A percentile compares a stretch with the other conserved stretches of the same genome.
phyloP scores from a whole-genome alignment of 1,140 invertebrate species.

The Mya arenaria region DNA sequence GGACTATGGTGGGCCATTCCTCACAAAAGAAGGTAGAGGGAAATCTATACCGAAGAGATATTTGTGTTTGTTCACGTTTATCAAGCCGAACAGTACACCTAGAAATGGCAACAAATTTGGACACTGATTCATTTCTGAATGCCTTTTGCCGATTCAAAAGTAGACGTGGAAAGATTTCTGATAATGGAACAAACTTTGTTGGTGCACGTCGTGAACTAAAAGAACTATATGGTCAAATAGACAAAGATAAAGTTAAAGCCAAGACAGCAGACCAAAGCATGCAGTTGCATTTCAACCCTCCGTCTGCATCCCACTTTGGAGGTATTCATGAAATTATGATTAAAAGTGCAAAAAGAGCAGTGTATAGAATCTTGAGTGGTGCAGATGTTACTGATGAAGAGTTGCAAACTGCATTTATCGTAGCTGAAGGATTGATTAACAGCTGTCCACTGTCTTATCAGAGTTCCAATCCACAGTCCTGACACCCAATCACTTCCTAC shows the following conservation, averaged over 20 bases:
- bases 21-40: conserved; percentile 13
- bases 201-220: conserved; percentile 14
- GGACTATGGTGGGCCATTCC: conserved; percentile 52
- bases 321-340: conserved; percentile 49
- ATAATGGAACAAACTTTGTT: conserved; percentile 57
- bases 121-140: conserved; percentile 40
- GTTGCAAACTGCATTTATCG: conserved; percentile 56
- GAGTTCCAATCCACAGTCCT: conserved; percentile 65
- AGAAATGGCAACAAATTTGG: conserved; percentile 17
- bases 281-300: conserved; percentile 34
- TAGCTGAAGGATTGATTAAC: conserved; percentile 65
- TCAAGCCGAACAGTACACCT: conserved; percentile 49
- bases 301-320: conserved; percentile 39
- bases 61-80: conserved; percentile 45
- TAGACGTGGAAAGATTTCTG: conserved; percentile 38
- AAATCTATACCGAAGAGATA: conserved; percentile 41
- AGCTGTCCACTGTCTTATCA: conserved; percentile 64
- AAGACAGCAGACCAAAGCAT: conserved; percentile 2
- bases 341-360: conserved; percentile 9
- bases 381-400: conserved; percentile 10
- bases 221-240: not conserved
- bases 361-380: conserved; percentile 6
- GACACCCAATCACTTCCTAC: conserved; percentile 69
- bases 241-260: conserved; percentile 5
- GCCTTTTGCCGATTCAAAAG: conserved; percentile 6